Evolutionary conservation across 2,113 vertebrate species (phyloP), one percentile per base, ranked within the genome.

Genomic region (Illadopsis cleaveri): DNA sequence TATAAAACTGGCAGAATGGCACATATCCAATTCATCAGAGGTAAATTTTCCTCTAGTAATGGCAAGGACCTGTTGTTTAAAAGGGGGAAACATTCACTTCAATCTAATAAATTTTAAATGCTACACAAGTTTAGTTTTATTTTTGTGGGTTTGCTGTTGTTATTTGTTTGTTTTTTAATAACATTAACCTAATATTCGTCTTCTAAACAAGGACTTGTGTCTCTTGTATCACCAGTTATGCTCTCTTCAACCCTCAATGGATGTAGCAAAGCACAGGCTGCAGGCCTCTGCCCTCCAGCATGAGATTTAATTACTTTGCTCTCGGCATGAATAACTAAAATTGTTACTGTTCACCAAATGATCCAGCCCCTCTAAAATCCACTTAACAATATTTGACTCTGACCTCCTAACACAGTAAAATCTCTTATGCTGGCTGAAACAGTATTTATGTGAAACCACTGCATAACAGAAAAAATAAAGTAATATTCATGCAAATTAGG

Each of bases 281-380:
- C 58, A 77, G 66, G 75, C 66, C 80, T 61, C 50, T 72, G 72
- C 82, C 81, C 71, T 89, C 65, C 85, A 91, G 86, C 65, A 64
- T 9, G 16, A 78, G 53, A 94, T 91, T 92, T 90, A 93, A 96
- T 96, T 94, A 84, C 30, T 91, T 72, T 50, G 60, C 38, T 96
- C 92, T 90, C 84, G 95, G 84, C 69, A 82, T 64, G 85, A 76
- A 83, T 90, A 96, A 91, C 61, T 89, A 61, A 60, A 96, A 92
- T n/a, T 82, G 53, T 88, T 87, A 81, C 71, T 89, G 44, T 89
- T 82, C 89, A 72, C 50, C 58, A 91, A 92, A 91, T 73, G 58
- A 93, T 77, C 37, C 51, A 62, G 40, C 22, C 51, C 42, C 18
- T 78, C 30, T 60, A 90, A 91, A 91, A 94, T 47, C 54, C 61